A percentile compares a stretch with the other conserved stretches of the same genome.
Evolutionary conservation across 92 coral and sea anemone species (phyloP).

Genomic region (Isaurus tuberculatus): DNA sequence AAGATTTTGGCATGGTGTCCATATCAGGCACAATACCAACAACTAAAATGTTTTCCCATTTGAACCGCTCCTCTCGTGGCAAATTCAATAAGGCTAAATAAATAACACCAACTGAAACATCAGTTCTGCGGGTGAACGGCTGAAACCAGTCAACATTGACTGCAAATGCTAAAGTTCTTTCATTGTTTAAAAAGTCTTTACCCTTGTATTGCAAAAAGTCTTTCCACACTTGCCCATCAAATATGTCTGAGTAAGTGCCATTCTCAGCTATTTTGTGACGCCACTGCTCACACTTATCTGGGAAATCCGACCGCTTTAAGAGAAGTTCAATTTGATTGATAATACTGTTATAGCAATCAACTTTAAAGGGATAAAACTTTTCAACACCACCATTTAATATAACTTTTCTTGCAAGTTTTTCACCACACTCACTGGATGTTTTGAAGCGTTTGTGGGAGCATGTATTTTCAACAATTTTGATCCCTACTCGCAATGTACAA

Average conservation of each 20-base stretch:
- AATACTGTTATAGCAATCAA: conserved; percentile 20
- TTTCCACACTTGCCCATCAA: neutral
- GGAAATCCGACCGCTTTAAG: conserved; percentile 17
- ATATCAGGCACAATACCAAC: conserved; percentile 19
- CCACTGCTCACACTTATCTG: conserved; percentile 19
- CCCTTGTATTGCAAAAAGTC: neutral
- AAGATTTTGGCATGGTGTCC: neutral
- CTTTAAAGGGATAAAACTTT: conserved; percentile 21
- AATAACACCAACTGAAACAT: conserved; percentile 1
- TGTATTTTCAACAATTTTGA: conserved; percentile 46
- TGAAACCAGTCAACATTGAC: conserved; percentile 15
- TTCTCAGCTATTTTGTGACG: neutral
- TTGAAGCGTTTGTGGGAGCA: conserved; percentile 53
- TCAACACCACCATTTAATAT: conserved; percentile 8
- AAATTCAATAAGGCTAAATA: neutral
- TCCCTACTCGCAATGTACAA: conserved; percentile 59
- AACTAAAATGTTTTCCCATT: neutral
- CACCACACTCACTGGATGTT: conserved; percentile 10
- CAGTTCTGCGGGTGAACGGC: neutral
- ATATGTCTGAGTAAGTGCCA: neutral
- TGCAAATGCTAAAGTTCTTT: neutral
- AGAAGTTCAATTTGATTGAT: conserved; percentile 23
- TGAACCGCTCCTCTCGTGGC: conserved; percentile 8
- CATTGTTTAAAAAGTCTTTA: neutral
- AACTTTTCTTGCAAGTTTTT: conserved; percentile 6